Base-by-base conservation (phyloP, 2,113 vertebrate genomes). In the Brachypodius melanocephalos region DNA sequence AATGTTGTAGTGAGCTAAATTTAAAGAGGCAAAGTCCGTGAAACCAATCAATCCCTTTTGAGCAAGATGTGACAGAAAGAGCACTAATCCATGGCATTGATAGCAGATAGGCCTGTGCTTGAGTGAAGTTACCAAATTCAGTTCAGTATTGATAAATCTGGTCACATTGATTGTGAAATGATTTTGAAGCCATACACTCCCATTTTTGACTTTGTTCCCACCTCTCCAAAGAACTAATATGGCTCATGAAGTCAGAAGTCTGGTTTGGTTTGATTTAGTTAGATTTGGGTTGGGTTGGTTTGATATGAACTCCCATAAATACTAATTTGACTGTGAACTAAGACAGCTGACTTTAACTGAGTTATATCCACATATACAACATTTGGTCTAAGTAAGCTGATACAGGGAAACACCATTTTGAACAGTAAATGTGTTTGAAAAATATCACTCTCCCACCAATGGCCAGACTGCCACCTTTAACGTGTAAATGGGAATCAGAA, bases 61-160 rank as follows among this genome's bases (percentile, higher is more conserved):
- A 94, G 42, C 10, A 78, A 84, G 18, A 57, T 61, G 25, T 78
- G 80, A 49, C 61, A 86, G 58, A 88, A 93, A 22, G 12, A 86
- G 18, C 32, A 40, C 14, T 74, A 77, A 81, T 84, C 34, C 28
- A 31, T 74, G 51, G 52, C 40, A 42, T 24, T 61, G 66, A 43
- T 26, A 65, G 26, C 21, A 65, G 38, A 55, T 69, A 74, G n/a
- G 8, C 4, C 49, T 74, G 25, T 67, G 57, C 22, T 55, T 77
- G 28, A 40, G 21, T 85, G 43, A 81, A 86, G 34, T 80, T 54
- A 83, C 9, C 1, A 18, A 21, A 58, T 76, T 82, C 29, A 28
- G 34, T 89, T 84, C 4, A 4, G 14, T 85, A 46, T 68, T 52
- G 57, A 45, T 75, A 68, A 80, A 83, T 34, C 9, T 36, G 46